These are phyloP conservation scores for Euthynnus affinis DNA, from an alignment of 2,797 vertebrate genomes.

Conservation along the genomic window DNA sequence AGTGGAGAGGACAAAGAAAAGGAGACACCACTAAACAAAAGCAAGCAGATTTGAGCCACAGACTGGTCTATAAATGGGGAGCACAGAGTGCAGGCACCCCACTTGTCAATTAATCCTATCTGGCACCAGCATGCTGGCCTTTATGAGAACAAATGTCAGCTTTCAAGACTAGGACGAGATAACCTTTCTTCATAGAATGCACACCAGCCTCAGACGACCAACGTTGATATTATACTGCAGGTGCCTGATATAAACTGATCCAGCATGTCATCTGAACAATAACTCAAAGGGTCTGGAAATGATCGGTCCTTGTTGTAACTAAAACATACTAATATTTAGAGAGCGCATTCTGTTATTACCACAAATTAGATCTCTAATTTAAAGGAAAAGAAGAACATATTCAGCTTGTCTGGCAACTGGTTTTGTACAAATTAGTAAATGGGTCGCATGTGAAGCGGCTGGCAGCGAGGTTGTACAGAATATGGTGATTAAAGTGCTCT, in stretches of 20 bases:
- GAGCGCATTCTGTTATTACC: background rate
- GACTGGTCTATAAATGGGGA: slow-evolving; percentile 53
- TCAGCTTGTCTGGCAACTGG: background rate
- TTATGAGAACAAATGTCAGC: slow-evolving; percentile 87
- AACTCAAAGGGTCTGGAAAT: slow-evolving; percentile 29
- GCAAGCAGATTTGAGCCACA: slow-evolving; percentile 31
- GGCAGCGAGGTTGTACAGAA: background rate
- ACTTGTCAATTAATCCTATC: slow-evolving; percentile 84
- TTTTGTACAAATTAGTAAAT: slow-evolving; percentile 9
- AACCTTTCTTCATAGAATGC: slow-evolving; percentile 82
- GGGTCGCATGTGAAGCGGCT: background rate
- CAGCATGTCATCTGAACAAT: slow-evolving; percentile 23
- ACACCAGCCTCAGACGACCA: slow-evolving; percentile 59
- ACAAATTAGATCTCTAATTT: background rate
- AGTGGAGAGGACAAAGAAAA: slow-evolving; percentile 34
- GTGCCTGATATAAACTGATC: slow-evolving; percentile 46
- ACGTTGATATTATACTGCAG: slow-evolving; percentile 53
- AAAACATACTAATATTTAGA: background rate
- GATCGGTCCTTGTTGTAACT: background rate
- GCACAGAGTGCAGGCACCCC: slow-evolving; percentile 52
- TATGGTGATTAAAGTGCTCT: slow-evolving; percentile 30
- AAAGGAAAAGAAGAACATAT: background rate
- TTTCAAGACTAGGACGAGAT: slow-evolving; percentile 83
- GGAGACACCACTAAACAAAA: slow-evolving; percentile 43
- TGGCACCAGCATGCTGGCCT: slow-evolving; percentile 79